phyloP scores from a whole-genome alignment of 2,888 invertebrate genomes.

The Campoletis raptor region DNA sequence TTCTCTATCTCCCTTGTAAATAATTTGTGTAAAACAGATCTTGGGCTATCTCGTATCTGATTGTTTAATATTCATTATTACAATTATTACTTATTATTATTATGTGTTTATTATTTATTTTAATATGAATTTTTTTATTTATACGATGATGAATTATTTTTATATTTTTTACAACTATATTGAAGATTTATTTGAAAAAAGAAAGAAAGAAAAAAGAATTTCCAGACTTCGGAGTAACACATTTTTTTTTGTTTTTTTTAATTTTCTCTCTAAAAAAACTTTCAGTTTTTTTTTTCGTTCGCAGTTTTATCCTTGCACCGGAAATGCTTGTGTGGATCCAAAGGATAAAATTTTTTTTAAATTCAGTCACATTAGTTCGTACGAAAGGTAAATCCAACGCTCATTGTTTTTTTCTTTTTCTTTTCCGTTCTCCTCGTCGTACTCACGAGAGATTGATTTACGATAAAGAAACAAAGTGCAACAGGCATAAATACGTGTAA shows the following conservation, averaged over 20 bases:
- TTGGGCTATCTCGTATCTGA: neutral
- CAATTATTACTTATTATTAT: too few relatives aligned
- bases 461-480: constrained; percentile 60
- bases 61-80: neutral
- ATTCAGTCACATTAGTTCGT: constrained; percentile 14
- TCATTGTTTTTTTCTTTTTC: constrained; percentile 16
- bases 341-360: constrained; percentile 12
- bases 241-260: neutral
- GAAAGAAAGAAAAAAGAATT: too few relatives aligned
- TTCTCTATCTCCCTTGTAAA: neutral
- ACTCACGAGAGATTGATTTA: constrained; percentile 44
- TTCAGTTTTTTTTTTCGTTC: constrained; percentile 29
- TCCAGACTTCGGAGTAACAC: too few relatives aligned
- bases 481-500: constrained; percentile 55
- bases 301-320: constrained; percentile 10
- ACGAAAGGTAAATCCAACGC: constrained; percentile 31
- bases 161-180: too few relatives aligned
- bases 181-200: too few relatives aligned
- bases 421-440: constrained; percentile 20
- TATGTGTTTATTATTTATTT: too few relatives aligned
- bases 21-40: constrained; percentile 22
- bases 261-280: constrained; percentile 8
- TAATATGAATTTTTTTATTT: too few relatives aligned
- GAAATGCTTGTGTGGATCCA: constrained; percentile 26
- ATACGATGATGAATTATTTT: too few relatives aligned